Base-by-base conservation (phyloP, 2,797 vertebrate species). In the Carduelis carduelis region DNA sequence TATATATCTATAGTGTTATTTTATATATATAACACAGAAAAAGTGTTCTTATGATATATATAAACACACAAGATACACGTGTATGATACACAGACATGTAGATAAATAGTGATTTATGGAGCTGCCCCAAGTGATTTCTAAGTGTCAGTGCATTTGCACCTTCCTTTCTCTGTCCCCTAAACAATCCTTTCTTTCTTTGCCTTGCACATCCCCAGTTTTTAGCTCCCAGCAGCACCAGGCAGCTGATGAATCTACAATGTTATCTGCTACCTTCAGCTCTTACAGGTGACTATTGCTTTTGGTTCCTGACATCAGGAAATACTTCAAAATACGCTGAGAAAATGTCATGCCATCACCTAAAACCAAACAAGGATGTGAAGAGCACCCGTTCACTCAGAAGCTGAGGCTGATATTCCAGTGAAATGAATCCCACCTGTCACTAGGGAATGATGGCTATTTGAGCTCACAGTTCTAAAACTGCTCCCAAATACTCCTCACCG, bases 81-180 rank as follows among this genome's bases (percentile, higher is more conserved):
- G 39, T 22, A 44, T 0, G 3, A 12, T 2, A 49, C 1, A 37
- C 7, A 50, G 1, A 23, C 2, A 7, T 5, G 8, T 3, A 12
- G 4, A 32, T 7, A 26, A 5, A 10, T 1, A 53, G 30, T 70
- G 50, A 47, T 56, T 49, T 57, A 8, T 3, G 60, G 39, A 60
- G 46, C 63, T 76, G 34, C 23, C 47, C 8, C n/a, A 43, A n/a
- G 34, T 9, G 22, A 26, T 60, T 43, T 44, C 44, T 5, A 43
- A 41, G 18, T 28, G 44, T 12, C 41, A 18, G 14, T 60, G 28
- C 22, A 8, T 13, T 61, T 41, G n/a, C 9, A 7, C 30, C 30
- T 72, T 43, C 27, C 12, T 50, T 72, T 43, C 39, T 59, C 12
- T 53, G 8, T 2, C 21, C 57, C 20, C 11, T 14, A 43, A 74